Base-by-base conservation (phyloP, 2,888 invertebrate species). In the Cryptops parisi region DNA sequence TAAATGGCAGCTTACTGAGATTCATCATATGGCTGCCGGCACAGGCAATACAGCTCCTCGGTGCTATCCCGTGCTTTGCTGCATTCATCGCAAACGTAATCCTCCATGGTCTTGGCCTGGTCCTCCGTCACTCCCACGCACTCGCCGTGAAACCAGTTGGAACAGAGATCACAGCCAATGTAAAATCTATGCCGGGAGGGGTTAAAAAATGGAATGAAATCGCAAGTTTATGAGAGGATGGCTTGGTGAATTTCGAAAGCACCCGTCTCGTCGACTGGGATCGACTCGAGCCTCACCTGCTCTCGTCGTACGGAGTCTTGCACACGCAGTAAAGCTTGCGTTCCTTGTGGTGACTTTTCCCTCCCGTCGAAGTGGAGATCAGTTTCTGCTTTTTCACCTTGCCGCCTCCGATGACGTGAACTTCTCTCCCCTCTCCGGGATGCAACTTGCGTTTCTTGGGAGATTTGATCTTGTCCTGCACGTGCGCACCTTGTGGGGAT, bases 121-220 rank as follows among this genome's bases (percentile, higher is more conserved):
- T 85, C 83, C 70, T 94, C 91, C 0, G 87, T 86, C 56, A 97
- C 86, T 44, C 84, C 86, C 12, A 97, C 91, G 68, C 98, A 98
- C 61, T 86, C 85, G 1, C 94, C 94, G 68, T 98, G 98, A 77
- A 91, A 97, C 96, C 97, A 97, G 70, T 94, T 93, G 65, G 87
- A 88, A 70, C 97, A 98, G 64, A 90, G 75, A 72, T 96, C 94
- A 72, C 98, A 98, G 55, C 91, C 93, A 59, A 98, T 89, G 71
- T 96, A 97, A 70, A 96, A 96, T 68, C 87, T 88, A 64, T 33
- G n/a, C n/a, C n/a, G n/a, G n/a, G n/a, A n/a, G n/a, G n/a, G n/a
- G n/a, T n/a, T n/a, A n/a, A n/a, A n/a, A n/a, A n/a, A n/a, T n/a
- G n/a, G n/a, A n/a, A n/a, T n/a, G n/a, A n/a, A n/a, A n/a, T n/a